Conservation (phyloP, 92 coral and sea anemone species). For the Bergia sp. region DNA sequence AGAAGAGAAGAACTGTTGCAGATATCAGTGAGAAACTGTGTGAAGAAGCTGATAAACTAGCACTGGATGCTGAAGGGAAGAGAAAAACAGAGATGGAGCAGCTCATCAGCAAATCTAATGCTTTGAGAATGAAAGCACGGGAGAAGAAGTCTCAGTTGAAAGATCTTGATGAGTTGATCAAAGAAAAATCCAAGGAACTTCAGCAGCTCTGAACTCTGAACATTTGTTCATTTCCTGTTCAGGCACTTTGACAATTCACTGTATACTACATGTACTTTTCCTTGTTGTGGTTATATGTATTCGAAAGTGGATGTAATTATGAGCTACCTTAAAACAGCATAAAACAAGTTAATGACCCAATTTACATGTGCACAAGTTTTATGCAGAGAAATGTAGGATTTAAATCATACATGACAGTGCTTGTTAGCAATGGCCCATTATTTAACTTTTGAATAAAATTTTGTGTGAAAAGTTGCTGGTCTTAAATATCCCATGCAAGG, state of each 20-base stretch:
- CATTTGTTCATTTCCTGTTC: conserved; percentile 25
- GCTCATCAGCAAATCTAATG: conserved; percentile 29
- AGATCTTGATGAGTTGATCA: conserved; percentile 28
- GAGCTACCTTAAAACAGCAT: background rate
- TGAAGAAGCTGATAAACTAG: conserved; percentile 27
- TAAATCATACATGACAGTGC: conserved; percentile 1
- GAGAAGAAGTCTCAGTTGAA: conserved; percentile 27
- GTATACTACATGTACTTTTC: conserved; percentile 11
- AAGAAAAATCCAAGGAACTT: conserved; percentile 21
- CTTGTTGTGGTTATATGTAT: conserved; percentile 5
- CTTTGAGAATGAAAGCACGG: conserved; percentile 5
- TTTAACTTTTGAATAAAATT: conserved; percentile 23
- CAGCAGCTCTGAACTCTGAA: background rate
- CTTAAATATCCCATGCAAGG: conserved; percentile 31
- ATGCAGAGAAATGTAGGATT: conserved; percentile 23
- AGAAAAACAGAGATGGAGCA: conserved; percentile 9
- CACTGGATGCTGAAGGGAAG: conserved; percentile 33
- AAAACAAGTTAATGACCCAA: background rate
- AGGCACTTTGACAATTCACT: conserved; percentile 21
- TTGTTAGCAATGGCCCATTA: conserved; percentile 10
- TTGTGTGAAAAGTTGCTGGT: conserved; percentile 21
- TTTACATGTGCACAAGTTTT: background rate
- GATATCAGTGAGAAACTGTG: conserved; percentile 13
- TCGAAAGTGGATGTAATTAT: background rate
- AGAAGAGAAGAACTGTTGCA: conserved; percentile 27